Evolutionary conservation across 2,888 invertebrate genomes (phyloP).

Genomic region (Microctonus hyperodae): DNA sequence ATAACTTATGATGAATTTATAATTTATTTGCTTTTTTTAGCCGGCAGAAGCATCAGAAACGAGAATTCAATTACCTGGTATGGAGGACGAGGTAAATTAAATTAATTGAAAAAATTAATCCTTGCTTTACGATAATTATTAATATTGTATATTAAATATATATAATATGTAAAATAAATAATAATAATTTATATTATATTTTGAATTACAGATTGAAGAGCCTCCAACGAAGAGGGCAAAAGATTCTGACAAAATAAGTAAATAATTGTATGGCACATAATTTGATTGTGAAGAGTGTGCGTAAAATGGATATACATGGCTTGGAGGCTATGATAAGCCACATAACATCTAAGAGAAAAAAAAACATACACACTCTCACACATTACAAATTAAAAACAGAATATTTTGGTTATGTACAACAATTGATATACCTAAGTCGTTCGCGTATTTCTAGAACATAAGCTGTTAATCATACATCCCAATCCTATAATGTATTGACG

Average conservation of each 20-base stretch:
- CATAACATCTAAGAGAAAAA: conserved; percentile 47
- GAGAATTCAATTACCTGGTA: conserved; percentile 77
- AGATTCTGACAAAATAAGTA: conserved; percentile 60
- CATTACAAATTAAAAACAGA: conserved; percentile 61
- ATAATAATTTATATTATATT: not conserved
- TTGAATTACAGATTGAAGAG: conserved; percentile 56
- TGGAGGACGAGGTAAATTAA: conserved; percentile 66
- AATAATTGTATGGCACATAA: conserved; percentile 51
- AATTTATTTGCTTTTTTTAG: conserved; percentile 61
- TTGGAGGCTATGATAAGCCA: conserved; percentile 39
- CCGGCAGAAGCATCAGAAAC: conserved; percentile 83
- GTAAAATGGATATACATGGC: conserved; percentile 27
- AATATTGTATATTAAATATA: too few species aligned
- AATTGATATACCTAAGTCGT: conserved; percentile 60
- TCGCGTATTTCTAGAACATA: conserved; percentile 58
- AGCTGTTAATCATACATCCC: conserved; percentile 55
- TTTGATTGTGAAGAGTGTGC: conserved; percentile 22
- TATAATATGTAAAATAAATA: too few species aligned
- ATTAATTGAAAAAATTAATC: not conserved
- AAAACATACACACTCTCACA: conserved; percentile 54
- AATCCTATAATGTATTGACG: conserved; percentile 48
- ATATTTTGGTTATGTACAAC: conserved; percentile 63
- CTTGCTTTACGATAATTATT: not conserved
- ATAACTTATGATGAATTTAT: not conserved
- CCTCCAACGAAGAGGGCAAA: conserved; percentile 61